These are phyloP conservation scores for Tetrao urogallus DNA, from an alignment of 2,113 vertebrate genomes.

Conservation along the genomic window DNA sequence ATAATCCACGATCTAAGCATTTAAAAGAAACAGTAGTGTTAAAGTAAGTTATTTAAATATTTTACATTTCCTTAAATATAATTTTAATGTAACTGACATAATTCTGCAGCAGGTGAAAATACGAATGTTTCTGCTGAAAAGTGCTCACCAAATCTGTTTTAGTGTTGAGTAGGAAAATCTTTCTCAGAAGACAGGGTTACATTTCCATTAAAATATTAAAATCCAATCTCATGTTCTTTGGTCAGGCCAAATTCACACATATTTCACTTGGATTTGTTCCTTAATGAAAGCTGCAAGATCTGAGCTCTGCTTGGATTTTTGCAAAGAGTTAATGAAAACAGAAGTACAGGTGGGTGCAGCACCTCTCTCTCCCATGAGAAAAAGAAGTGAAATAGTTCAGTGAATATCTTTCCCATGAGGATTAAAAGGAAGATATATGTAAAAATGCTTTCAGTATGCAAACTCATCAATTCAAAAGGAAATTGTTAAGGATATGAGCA, in stretches of 20 bases:
- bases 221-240: neutral
- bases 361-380: constrained; percentile 37
- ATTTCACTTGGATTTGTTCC: constrained; percentile 24
- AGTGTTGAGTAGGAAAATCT: neutral
- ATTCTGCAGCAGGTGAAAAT: neutral
- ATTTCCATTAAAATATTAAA: constrained; percentile 25
- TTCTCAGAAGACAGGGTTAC: neutral
- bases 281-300: neutral
- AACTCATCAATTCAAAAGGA: constrained; percentile 44
- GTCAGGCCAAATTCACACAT: neutral
- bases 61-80: neutral
- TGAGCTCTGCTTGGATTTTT: neutral
- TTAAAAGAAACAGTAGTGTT: neutral
- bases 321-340: constrained; percentile 8
- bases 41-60: neutral
- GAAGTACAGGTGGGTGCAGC: neutral
- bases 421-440: constrained; percentile 44
- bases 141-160: neutral
- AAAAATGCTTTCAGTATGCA: constrained; percentile 44
- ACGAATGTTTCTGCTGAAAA: neutral
- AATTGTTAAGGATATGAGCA: constrained; percentile 33
- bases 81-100: neutral
- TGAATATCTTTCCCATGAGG: constrained; percentile 30
- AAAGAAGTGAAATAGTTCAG: constrained; percentile 17
- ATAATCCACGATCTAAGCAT: neutral